phyloP scores from a whole-genome alignment of 1,140 invertebrate species.

The Dendroctonus valens region DNA sequence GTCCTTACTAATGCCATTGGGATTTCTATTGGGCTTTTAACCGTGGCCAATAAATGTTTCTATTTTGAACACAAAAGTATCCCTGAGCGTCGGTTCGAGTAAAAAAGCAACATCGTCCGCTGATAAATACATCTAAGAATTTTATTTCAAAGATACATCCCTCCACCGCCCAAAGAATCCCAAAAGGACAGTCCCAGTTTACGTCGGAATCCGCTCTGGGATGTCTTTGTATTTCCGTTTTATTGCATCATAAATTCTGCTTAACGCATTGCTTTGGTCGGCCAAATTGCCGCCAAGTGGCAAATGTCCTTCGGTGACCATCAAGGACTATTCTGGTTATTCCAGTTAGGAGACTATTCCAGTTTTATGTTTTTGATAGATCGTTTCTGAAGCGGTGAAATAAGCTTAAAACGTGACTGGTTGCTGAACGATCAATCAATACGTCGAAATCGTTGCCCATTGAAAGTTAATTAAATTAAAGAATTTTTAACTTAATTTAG shows the following conservation, averaged over 20 bases:
- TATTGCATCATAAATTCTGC: slow-evolving; percentile 32
- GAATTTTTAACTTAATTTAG: too few relatives aligned
- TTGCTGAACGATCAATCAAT: too few relatives aligned
- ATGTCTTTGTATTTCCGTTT: slow-evolving; percentile 28
- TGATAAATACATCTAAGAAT: slow-evolving; percentile 20
- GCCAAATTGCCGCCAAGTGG: slow-evolving; percentile 22
- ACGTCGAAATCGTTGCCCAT: too few relatives aligned
- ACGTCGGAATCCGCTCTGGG: slow-evolving; percentile 15
- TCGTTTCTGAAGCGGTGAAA: too few relatives aligned
- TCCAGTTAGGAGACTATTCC: too few relatives aligned
- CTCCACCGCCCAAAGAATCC: slow-evolving; percentile 17
- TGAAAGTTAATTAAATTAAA: too few relatives aligned
- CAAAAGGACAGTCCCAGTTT: slow-evolving; percentile 15
- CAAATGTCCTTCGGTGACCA: slow-evolving; percentile 24
- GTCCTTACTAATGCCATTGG: too few relatives aligned
- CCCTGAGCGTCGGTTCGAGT: background rate
- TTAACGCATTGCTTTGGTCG: slow-evolving; percentile 23
- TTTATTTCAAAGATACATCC: slow-evolving; percentile 14
- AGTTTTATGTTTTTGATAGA: too few relatives aligned
- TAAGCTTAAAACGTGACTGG: too few relatives aligned
- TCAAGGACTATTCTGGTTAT: slow-evolving; percentile 13
- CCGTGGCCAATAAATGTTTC: too few relatives aligned
- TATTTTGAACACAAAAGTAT: background rate
- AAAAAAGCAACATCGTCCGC: background rate
- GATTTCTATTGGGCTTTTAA: too few relatives aligned